Conservation (phyloP, 2,113 vertebrate genomes). For the Crotophaga sulcirostris region DNA sequence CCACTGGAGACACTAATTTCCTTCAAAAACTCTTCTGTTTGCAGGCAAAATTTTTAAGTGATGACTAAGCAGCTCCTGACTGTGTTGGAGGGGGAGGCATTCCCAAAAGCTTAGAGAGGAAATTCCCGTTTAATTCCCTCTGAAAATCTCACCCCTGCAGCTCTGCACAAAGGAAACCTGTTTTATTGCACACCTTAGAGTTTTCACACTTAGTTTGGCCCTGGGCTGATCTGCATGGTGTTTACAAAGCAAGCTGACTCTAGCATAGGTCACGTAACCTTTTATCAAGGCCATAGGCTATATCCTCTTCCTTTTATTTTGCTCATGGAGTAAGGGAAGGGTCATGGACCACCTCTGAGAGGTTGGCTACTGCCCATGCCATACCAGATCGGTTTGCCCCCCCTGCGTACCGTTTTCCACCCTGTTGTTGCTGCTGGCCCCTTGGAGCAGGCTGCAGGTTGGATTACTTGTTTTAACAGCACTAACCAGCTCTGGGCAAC, state of each 20-base stretch:
- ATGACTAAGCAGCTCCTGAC: constrained; percentile 37
- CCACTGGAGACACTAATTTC: not conserved
- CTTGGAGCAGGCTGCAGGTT: not conserved
- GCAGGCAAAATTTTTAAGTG: not conserved
- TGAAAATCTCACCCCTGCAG: not conserved
- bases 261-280: not conserved
- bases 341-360: not conserved
- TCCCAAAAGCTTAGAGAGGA: not conserved
- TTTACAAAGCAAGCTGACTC: not conserved
- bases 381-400: not conserved
- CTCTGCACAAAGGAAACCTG: not conserved
- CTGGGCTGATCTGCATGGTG: not conserved
- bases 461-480: not conserved
- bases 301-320: not conserved
- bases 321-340: not conserved
- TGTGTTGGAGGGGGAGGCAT: not conserved
- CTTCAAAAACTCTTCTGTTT: constrained; percentile 5
- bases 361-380: not conserved
- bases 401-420: not conserved
- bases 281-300: not conserved
- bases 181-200: not conserved
- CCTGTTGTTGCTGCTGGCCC: not conserved
- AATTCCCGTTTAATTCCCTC: constrained; percentile 21
- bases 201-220: not conserved
- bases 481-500: not conserved